Evolutionary conservation across 1,140 invertebrate species (phyloP), one percentile per base, ranked within the genome.

Genomic region (Drosophila rufa): DNA sequence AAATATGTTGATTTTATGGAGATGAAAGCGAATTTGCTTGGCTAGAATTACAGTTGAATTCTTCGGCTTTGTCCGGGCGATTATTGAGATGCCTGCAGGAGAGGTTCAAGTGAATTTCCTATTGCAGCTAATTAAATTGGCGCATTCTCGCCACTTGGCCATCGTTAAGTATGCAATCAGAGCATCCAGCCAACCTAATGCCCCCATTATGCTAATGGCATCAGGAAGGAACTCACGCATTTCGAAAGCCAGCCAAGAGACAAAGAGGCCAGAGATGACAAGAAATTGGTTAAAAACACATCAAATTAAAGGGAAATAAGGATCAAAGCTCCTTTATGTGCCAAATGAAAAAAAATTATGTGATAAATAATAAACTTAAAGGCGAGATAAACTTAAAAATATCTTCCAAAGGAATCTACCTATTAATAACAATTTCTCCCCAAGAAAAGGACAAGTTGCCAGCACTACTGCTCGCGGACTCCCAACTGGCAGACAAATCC

Each of bases 121-220:
- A 80, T 89, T 83, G 76, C 58, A 89, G 80, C 84, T 87, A 89
- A 87, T 87, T 87, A 82, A 87, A 89, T 89, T 89, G 82, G 70
- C 67, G 59, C 64, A 69, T 70, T 56, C 74, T 51, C 77, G 48
- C 45, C 58, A 70, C 45, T 76, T 75, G 51, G 64, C 82, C 62
- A 51, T 61, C 57, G 61, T 80, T 87, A 87, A 87, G 83, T 77
- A 87, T 78, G 83, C 83, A 87, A 89, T 87, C 83, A 86, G 67
- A 46, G 73, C 51, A 19, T 50, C 22, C 33, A 47, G 48, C 27
- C 75, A 75, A 90, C 84, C 84, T 90, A 89, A 87, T 90, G 85
- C 73, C 85, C 84, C 85, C 81, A 89, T 89, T 89, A 89, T 90
- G 84, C 85, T 84, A 89, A 89, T 89, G 85, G 83, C 81, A 89